Evolutionary conservation across 2,888 invertebrate genomes (phyloP), one percentile per base, ranked within the genome.

Genomic region (Zootermopsis nevadensis): DNA sequence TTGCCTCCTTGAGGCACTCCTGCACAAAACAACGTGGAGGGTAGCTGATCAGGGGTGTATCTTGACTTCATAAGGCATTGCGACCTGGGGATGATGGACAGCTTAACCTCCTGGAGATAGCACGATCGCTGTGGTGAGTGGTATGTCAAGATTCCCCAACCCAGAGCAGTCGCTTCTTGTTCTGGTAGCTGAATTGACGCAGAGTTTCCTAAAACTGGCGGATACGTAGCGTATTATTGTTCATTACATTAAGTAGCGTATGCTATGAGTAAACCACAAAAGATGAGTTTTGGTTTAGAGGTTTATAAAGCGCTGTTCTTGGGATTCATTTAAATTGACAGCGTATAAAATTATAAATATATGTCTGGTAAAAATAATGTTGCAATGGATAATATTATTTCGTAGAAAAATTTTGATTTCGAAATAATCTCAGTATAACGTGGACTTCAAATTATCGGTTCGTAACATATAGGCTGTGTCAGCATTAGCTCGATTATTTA

Each of bases 21-120:
- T 38, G 74, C 74, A 19, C 74, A 74, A 35, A 74, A 74, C 8
- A 74, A 35, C 1, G 74, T 74, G 31, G 42, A 35, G 4, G 74
- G 74, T 2, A 74, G 38, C n/a, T n/a, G 24, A 6, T 74, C n/a
- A 1, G 74, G 38, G 8, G n/a, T 74, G n/a, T 74, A 74, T 19
- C 19, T n/a, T 24, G 74, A 22, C 24, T 74, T 35, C 74, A n/a
- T 22, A 6, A 74, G 33, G 24, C 74, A 74, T 10, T 74, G 31
- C 74, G 15, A 12, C 7, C 31, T 38, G 8, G 74, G 22, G 10
- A 74, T 74, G n/a, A 38, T 7, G n/a, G 24, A 42, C 42, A 74
- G 19, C 22, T 74, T 0, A 4, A 35, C 74, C 15, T 74, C 22
- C 27, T 24, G 35, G 4, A 74, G 74, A 8, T 38, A n/a, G 33